Percentiles rank a stretch among this genome's conserved stretches.
Conservation (phyloP, 2,113 vertebrate species). For the Macroglossus sobrinus region DNA sequence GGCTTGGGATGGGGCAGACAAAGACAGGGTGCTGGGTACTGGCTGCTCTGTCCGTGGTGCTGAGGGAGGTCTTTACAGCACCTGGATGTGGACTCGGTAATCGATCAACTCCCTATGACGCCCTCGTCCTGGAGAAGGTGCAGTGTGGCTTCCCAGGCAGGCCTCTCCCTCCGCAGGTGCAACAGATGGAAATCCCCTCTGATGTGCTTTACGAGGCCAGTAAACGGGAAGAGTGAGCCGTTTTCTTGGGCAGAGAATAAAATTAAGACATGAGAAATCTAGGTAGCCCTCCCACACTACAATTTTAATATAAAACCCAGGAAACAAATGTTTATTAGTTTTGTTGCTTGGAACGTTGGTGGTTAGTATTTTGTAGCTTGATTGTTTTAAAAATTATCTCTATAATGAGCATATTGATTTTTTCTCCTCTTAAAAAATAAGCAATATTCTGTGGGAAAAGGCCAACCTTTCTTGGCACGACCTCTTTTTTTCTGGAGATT, state of each 20-base stretch:
- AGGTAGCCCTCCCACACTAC: not conserved
- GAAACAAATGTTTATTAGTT: not conserved
- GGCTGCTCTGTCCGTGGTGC: not conserved
- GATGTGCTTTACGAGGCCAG: not conserved
- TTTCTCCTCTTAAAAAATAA: conserved; percentile 66
- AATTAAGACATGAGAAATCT: not conserved
- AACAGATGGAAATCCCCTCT: not conserved
- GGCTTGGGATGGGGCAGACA: not conserved
- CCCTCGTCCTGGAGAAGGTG: not conserved
- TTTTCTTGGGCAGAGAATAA: not conserved
- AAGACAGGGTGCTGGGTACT: fast-evolving
- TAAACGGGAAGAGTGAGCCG: not conserved
- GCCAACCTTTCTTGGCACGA: conserved; percentile 60
- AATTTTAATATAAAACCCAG: not conserved
- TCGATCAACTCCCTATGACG: not conserved
- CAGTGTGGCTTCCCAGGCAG: not conserved
- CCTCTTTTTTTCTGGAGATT: conserved; percentile 52
- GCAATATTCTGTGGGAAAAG: conserved; percentile 64
- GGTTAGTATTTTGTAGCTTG: not conserved
- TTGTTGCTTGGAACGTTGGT: not conserved
- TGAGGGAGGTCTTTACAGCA: fast-evolving
- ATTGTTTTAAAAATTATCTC: not conserved
- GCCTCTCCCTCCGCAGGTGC: not conserved
- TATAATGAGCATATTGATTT: not conserved
- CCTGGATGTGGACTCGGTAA: not conserved